phyloP scores from a whole-genome alignment of 2,797 vertebrate species.

The Neosilurus hyrtlii region DNA sequence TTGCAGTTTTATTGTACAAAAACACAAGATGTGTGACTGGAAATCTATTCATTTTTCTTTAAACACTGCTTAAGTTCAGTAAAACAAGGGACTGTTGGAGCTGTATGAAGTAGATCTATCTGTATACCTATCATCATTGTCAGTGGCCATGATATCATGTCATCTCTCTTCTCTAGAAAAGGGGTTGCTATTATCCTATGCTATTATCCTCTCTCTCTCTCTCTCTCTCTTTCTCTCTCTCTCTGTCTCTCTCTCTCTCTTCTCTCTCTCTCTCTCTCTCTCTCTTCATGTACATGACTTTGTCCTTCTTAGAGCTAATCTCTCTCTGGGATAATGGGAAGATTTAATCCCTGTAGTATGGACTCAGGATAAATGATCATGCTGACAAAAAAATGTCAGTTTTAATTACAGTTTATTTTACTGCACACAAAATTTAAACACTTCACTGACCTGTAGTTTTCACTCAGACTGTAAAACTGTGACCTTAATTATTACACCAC shows the following conservation, averaged over 20 bases:
- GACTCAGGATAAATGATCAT: too few relatives aligned
- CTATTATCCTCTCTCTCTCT: constrained; percentile 33
- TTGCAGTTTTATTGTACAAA: background rate
- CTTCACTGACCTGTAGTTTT: background rate
- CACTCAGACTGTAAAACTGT: background rate
- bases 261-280: constrained; percentile 23
- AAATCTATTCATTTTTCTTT: background rate
- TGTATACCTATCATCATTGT: constrained; percentile 18
- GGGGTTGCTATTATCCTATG: constrained; percentile 58
- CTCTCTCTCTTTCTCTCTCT: constrained; percentile 9
- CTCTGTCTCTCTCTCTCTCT: background rate
- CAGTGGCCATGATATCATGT: background rate
- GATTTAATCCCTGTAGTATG: constrained; percentile 59
- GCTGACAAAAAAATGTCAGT: too few relatives aligned
- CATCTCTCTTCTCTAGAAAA: background rate
- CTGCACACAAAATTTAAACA: background rate
- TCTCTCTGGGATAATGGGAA: constrained; percentile 38
- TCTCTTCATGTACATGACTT: constrained; percentile 42
- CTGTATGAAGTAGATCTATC: background rate
- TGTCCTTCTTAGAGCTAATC: constrained; percentile 63
- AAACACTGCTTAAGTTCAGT: background rate
- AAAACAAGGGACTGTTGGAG: too few relatives aligned
- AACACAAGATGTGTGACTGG: background rate
- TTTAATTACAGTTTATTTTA: background rate
- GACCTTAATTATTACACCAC: background rate